These are phyloP conservation scores for Ectropis grisescens DNA, from an alignment of 1,140 invertebrate species.

Conservation along the genomic window DNA sequence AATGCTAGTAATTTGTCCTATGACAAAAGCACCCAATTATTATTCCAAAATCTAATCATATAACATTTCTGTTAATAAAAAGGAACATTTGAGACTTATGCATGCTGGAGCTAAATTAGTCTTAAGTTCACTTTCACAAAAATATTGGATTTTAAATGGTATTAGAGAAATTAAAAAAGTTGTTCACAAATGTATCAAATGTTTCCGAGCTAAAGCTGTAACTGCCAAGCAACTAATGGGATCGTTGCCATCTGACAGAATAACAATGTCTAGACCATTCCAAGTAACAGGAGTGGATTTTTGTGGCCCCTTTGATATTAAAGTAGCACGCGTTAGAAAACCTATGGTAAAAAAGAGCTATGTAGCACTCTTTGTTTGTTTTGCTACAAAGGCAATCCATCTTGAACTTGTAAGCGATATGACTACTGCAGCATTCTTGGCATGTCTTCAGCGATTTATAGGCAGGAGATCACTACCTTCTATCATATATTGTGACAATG, in stretches of 20 bases:
- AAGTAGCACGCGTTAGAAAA: conserved; percentile 16
- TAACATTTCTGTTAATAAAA: conserved; percentile 20
- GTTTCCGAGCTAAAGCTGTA: conserved; percentile 8
- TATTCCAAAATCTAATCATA: conserved; percentile 11
- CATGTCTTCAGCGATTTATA: conserved; percentile 35
- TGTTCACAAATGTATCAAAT: conserved; percentile 17
- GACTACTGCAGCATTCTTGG: conserved; percentile 40
- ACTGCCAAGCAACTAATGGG: conserved; percentile 24
- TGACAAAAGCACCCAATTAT: conserved; percentile 23
- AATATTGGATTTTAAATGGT: conserved; percentile 27
- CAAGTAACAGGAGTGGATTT: conserved; percentile 27
- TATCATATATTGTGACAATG: conserved; percentile 2
- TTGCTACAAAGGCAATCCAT: conserved; percentile 47
- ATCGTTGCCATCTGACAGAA: conserved; percentile 22
- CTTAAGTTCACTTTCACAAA: conserved; percentile 10
- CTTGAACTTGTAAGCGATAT: conserved; percentile 44
- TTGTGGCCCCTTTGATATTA: conserved; percentile 21
- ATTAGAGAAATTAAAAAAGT: conserved; percentile 5
- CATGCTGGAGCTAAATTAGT: conserved; percentile 19
- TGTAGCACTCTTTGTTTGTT: background rate
- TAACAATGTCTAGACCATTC: conserved; percentile 20
- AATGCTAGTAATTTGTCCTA: conserved; percentile 13
- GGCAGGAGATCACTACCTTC: conserved; percentile 1
- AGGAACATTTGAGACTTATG: conserved; percentile 17
- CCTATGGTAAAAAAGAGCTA: background rate